Evolutionary conservation across 1,140 invertebrate genomes (phyloP), one percentile per base, ranked within the genome.

Genomic region (Saccostrea glomerata): DNA sequence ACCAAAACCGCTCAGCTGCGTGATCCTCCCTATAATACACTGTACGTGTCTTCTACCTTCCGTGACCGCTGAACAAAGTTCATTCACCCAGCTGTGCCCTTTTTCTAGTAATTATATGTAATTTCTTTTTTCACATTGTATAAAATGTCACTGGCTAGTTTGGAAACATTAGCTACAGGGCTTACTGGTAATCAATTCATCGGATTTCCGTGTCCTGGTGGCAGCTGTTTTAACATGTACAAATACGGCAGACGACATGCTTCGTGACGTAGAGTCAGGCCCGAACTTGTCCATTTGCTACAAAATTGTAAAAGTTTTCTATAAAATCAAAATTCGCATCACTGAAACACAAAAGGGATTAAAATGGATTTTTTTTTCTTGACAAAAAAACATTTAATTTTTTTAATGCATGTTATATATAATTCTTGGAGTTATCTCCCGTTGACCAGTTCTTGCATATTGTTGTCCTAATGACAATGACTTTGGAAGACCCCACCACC

Each of bases 211-310:
- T 23, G 60, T 66, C 60, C 60, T 23, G 60, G 15, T 9, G 60
- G 60, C 17, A 66, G 60, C 60, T 66, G 60, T 66, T 47, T 47
- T 20, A 66, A 66, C 60, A 73, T 73, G 70, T 77, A 77, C 70
- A 77, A 30, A 77, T 30, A 30, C 70, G 70, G 25, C 70, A 77
- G 70, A 77, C 70, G 70, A 13, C 25, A 30, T 6, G 47, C 70
- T 77, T 77, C 25, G 70, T 77, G 70, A 77, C 70, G 70, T 77
- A 77, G 70, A 25, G 23, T 30, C 70, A 77, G 23, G 70, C 25
- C 25, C 13, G 70, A 77, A 40, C 70, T 30, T 77, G 70, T 77
- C n/a, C 58, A n/a, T 63, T 20, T 63, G 17, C 47, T 47, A 9
- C 47, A 47, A 47, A 47, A 47, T 6, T 47, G 9, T 47, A 47